phyloP scores from a whole-genome alignment of 2,113 vertebrate species.

The Platysteira castanea region DNA sequence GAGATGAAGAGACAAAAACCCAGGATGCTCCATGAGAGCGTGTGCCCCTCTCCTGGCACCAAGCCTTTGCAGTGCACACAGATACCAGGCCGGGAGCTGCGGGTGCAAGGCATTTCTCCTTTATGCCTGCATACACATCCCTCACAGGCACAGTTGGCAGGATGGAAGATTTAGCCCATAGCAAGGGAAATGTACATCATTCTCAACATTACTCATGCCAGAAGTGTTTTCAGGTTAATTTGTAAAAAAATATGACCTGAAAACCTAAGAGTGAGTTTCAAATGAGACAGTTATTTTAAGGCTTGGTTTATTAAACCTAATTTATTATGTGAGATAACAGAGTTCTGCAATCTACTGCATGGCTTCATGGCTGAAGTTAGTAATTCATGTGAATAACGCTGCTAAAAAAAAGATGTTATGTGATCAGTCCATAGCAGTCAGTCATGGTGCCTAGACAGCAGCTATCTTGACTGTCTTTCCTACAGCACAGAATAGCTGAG shows the following conservation, averaged over 20 bases:
- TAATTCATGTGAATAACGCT: not conserved
- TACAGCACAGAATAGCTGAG: not conserved
- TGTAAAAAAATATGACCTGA: not conserved
- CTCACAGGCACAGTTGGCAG: not conserved
- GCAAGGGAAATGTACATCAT: not conserved
- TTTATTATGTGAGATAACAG: conserved; percentile 26
- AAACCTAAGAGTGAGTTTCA: conserved; percentile 1
- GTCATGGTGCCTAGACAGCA: not conserved
- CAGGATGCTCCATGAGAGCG: rapidly evolving
- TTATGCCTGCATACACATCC: not conserved
- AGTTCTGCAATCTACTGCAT: not conserved
- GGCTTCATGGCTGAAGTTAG: not conserved
- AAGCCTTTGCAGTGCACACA: rapidly evolving
- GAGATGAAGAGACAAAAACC: not conserved
- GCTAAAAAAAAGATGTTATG: not conserved
- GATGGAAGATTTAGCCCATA: not conserved
- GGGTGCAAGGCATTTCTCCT: not conserved
- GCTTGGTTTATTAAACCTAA: conserved; percentile 15
- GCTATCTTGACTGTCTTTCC: not conserved
- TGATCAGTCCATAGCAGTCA: not conserved
- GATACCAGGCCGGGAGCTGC: not conserved
- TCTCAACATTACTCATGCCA: not conserved
- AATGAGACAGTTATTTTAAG: conserved; percentile 6
- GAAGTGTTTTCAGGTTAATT: not conserved
- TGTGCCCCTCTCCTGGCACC: rapidly evolving